These are phyloP conservation scores for Metellina segmentata DNA, from an alignment of 2,888 invertebrate genomes.

Conservation along the genomic window DNA sequence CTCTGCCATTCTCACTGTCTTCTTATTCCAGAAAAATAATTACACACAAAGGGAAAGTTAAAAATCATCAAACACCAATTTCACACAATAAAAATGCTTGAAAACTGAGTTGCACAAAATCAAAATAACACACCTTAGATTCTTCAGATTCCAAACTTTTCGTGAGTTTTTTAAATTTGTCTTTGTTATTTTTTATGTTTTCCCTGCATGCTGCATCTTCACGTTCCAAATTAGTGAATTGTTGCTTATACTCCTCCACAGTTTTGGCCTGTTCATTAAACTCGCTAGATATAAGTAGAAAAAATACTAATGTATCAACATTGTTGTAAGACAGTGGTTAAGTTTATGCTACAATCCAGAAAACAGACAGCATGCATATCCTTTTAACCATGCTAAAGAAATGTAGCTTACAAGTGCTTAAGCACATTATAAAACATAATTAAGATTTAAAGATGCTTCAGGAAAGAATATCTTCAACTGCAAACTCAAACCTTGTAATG, in stretches of 20 bases:
- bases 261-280: conserved; percentile 77
- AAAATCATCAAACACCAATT: background rate
- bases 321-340: background rate
- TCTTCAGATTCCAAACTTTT: conserved; percentile 83
- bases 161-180: conserved; percentile 80
- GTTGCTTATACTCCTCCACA: conserved; percentile 79
- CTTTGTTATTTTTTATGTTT: conserved; percentile 83
- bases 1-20: too few relatives aligned
- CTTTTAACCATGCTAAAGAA: background rate
- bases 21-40: too few relatives aligned
- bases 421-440: background rate
- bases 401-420: background rate
- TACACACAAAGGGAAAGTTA: background rate
- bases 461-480: too few relatives aligned
- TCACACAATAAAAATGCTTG: background rate
- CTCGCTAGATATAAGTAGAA: conserved; percentile 25
- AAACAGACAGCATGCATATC: background rate
- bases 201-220: conserved; percentile 84
- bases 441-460: background rate
- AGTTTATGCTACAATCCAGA: background rate
- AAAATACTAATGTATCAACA: background rate
- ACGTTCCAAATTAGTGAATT: conserved; percentile 85
- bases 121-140: conserved; percentile 81
- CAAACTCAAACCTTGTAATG: conserved; percentile 23
- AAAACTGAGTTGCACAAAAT: background rate